These are phyloP conservation scores for Rhinolophus sinicus DNA, from an alignment of 2,113 vertebrate genomes.

Conservation along the genomic window DNA sequence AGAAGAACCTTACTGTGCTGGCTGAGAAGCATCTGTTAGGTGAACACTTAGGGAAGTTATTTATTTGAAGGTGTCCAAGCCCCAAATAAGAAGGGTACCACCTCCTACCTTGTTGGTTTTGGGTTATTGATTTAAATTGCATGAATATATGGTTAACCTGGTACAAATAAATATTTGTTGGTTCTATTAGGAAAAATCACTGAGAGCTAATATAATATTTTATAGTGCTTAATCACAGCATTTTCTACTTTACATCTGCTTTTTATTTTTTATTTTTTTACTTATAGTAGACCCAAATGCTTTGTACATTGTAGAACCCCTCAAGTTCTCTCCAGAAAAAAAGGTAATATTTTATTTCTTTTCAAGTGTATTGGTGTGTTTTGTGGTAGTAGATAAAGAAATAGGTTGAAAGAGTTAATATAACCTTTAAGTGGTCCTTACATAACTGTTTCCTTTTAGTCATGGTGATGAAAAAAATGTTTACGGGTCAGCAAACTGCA, in stretches of 20 bases:
- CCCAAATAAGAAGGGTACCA: not conserved
- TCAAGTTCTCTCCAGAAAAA: constrained; percentile 99
- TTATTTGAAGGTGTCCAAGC: not conserved
- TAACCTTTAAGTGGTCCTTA: not conserved
- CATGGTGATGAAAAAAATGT: constrained; percentile 16
- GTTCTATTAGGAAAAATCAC: constrained; percentile 14
- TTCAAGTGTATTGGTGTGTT: not conserved
- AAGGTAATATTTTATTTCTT: constrained; percentile 90
- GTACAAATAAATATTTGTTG: not conserved
- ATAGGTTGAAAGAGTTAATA: not conserved
- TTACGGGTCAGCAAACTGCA: not conserved
- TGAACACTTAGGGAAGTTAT: not conserved
- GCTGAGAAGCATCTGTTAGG: not conserved
- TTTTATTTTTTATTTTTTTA: constrained; percentile 74
- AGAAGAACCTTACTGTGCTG: not conserved
- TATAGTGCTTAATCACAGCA: not conserved
- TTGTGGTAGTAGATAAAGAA: not conserved
- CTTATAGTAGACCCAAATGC: constrained; percentile 95
- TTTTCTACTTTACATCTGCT: constrained; percentile 36
- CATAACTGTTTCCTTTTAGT: not conserved
- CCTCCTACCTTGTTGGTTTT: not conserved
- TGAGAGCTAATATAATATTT: not conserved
- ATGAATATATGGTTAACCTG: not conserved
- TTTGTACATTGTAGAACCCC: constrained; percentile 98
- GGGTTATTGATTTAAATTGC: constrained; percentile 20